A percentile compares a stretch with the other conserved stretches of the same genome.
Evolutionary conservation across 1,140 invertebrate species (phyloP).

Genomic region (Argopecten irradians): DNA sequence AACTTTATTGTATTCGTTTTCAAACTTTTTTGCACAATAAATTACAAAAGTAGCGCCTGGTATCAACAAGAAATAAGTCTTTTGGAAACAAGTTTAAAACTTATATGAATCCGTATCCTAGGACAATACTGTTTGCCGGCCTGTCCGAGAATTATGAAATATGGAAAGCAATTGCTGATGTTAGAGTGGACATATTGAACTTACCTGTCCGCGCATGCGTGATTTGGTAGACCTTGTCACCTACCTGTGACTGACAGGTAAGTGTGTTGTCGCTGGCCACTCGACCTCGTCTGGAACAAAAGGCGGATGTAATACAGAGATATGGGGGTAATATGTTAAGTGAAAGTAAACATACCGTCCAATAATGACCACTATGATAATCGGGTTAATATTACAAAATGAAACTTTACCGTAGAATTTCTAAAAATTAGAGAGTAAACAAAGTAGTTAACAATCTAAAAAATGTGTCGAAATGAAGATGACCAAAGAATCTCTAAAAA

Average conservation of each 20-base stretch:
- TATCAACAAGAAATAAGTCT: no score
- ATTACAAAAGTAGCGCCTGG: no score
- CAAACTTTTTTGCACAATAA: no score
- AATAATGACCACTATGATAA: neutral
- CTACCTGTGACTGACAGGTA: neutral
- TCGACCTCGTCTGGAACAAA: constrained; percentile 14
- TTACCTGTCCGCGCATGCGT: neutral
- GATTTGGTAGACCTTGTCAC: neutral
- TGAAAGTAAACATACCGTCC: neutral
- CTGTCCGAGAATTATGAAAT: neutral
- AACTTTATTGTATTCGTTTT: no score
- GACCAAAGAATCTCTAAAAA: no score
- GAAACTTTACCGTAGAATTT: neutral
- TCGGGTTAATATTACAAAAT: neutral
- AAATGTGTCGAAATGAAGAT: no score
- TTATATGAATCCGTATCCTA: no score
- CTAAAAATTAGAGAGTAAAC: no score
- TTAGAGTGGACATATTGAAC: neutral
- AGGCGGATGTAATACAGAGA: neutral
- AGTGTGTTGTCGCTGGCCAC: neutral
- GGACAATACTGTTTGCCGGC: no score
- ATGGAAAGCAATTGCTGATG: neutral
- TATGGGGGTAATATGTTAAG: neutral
- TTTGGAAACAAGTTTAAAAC: no score
- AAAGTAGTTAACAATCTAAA: no score